phyloP scores from a whole-genome alignment of 1,140 invertebrate species.

The Drosophila hydei region DNA sequence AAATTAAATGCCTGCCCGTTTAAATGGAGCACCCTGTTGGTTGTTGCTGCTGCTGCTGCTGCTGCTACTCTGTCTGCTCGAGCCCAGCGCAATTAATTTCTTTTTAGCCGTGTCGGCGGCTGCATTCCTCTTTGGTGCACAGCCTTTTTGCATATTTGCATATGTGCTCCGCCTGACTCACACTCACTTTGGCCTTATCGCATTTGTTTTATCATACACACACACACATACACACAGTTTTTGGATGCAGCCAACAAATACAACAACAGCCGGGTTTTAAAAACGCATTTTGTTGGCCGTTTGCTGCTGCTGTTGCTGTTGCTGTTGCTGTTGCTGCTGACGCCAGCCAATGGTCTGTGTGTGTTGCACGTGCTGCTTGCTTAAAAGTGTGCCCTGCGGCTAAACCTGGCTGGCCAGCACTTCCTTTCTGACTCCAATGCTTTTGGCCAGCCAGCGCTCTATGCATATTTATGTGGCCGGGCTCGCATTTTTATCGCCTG shows the following conservation, averaged over 20 bases:
- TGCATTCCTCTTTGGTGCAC: conserved; percentile 73
- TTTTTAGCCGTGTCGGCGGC: conserved; percentile 78
- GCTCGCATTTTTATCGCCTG: conserved; percentile 49
- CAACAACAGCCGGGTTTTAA: conserved; percentile 48
- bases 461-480: conserved; percentile 76
- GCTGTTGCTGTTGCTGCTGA: conserved; percentile 42
- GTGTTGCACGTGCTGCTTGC: conserved; percentile 67
- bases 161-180: conserved; percentile 70
- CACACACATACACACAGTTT: conserved; percentile 32
- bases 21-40: conserved; percentile 79
- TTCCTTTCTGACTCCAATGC: conserved; percentile 65
- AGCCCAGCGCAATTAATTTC: conserved; percentile 81
- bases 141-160: conserved; percentile 72
- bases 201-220: conserved; percentile 79
- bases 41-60: conserved; percentile 36
- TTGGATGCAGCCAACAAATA: conserved; percentile 21
- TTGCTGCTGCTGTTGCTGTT: conserved; percentile 26
- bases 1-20: conserved; percentile 76
- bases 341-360: conserved; percentile 57
- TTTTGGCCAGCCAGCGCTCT: conserved; percentile 43
- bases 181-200: conserved; percentile 76
- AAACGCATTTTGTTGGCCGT: conserved; percentile 72
- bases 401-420: conserved; percentile 62
- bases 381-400: conserved; percentile 75
- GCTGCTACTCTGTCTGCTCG: conserved; percentile 50